A percentile compares a stretch with the other conserved stretches of the same genome.
These are phyloP conservation scores for Notarius quadriscutis DNA, from an alignment of 2,113 vertebrate genomes.

Conservation along the genomic window DNA sequence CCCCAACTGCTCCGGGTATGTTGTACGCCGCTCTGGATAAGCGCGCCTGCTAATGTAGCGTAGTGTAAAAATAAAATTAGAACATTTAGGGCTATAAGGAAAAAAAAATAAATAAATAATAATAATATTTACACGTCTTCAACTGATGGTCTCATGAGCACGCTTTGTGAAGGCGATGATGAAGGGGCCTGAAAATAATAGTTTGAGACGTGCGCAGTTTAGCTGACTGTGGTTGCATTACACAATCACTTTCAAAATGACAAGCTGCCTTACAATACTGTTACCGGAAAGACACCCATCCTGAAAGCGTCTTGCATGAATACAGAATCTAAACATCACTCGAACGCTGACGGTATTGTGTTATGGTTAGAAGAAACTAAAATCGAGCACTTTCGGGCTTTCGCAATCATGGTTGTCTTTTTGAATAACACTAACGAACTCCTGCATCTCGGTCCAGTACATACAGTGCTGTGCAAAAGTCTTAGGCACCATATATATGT, in stretches of 20 bases:
- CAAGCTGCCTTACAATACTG: no score
- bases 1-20: no score
- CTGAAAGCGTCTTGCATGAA: neutral
- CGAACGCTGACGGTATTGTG: neutral
- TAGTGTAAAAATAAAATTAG: neutral
- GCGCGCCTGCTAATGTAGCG: no score
- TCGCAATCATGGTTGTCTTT: no score
- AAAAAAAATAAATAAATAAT: neutral
- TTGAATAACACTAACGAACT: no score
- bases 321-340: neutral
- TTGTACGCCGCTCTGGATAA: no score
- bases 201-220: neutral
- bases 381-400: neutral
- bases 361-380: neutral
- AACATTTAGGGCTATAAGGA: neutral
- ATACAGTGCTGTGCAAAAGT: no score
- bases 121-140: neutral
- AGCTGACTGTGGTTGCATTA: neutral
- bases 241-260: neutral
- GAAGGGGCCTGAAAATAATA: neutral
- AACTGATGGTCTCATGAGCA: no score
- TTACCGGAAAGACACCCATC: neutral
- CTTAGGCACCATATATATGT: no score
- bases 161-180: neutral
- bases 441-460: no score